Conservation (phyloP, 2,797 vertebrate genomes). For the Cossypha caffra region DNA sequence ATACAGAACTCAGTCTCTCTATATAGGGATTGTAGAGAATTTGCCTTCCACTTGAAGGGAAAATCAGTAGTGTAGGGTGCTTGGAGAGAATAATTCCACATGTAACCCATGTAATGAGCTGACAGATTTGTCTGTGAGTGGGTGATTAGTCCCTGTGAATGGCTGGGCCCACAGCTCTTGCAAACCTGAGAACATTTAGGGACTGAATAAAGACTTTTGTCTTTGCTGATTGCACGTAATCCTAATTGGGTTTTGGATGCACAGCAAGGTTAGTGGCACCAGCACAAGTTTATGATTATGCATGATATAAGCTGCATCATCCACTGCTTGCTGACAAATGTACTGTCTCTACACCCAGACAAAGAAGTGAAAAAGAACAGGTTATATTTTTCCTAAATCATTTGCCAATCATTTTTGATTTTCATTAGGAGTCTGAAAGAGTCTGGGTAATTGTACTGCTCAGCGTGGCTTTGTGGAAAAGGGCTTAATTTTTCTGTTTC, state of each 20-base stretch:
- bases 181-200: background rate
- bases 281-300: background rate
- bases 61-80: background rate
- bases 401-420: slow-evolving; percentile 30
- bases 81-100: background rate
- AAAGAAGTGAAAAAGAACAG: background rate
- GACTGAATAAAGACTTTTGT: background rate
- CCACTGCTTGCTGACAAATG: background rate
- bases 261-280: background rate
- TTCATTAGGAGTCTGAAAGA: slow-evolving; percentile 38
- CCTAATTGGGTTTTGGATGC: background rate
- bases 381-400: background rate
- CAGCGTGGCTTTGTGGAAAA: slow-evolving; percentile 8
- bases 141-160: background rate
- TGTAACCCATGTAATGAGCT: background rate
- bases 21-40: background rate
- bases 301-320: background rate
- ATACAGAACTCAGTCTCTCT: background rate
- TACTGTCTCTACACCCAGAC: background rate
- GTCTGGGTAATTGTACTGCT: background rate
- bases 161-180: background rate
- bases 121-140: background rate
- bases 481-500: slow-evolving; percentile 64
- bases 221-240: background rate
- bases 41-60: background rate